phyloP scores from a whole-genome alignment of 2,113 vertebrate genomes.

The Psophia crepitans region DNA sequence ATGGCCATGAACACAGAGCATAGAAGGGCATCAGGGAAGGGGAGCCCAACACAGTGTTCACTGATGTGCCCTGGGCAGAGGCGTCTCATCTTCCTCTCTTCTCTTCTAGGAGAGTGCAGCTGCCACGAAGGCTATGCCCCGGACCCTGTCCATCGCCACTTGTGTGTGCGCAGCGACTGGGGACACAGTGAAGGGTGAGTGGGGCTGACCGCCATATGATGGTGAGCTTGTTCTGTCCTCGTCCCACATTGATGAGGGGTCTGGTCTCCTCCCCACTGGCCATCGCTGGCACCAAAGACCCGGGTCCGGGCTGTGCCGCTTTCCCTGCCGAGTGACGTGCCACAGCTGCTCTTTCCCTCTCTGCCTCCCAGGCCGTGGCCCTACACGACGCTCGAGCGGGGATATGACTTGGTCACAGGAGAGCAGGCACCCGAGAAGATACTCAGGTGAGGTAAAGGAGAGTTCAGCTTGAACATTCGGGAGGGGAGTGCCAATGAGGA shows the following conservation, averaged over 20 bases:
- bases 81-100: slow-evolving; percentile 21
- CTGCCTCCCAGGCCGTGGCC: slow-evolving; percentile 88
- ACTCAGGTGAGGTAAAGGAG: slow-evolving; percentile 84
- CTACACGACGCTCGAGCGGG: slow-evolving; percentile 92
- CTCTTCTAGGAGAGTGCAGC: slow-evolving; percentile 89
- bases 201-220: neutral
- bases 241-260: fast-evolving
- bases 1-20: neutral
- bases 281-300: neutral
- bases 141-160: slow-evolving; percentile 87
- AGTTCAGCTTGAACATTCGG: neutral
- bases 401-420: slow-evolving; percentile 95
- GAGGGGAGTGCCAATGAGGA: neutral
- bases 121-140: slow-evolving; percentile 94
- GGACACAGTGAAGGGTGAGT: slow-evolving; percentile 96
- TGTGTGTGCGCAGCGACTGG: slow-evolving; percentile 95
- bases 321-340: neutral
- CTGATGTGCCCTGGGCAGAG: neutral
- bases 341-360: neutral
- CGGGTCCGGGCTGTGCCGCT: fast-evolving
- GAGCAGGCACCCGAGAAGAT: slow-evolving; percentile 96
- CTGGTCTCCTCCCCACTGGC: neutral
- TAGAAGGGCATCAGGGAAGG: neutral
- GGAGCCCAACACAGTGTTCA: fast-evolving
- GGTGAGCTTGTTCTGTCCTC: fast-evolving